Percentiles rank a stretch among this genome's conserved stretches.
Conservation (phyloP, 1,140 invertebrate species). For the Thaumatotibia leucotreta region DNA sequence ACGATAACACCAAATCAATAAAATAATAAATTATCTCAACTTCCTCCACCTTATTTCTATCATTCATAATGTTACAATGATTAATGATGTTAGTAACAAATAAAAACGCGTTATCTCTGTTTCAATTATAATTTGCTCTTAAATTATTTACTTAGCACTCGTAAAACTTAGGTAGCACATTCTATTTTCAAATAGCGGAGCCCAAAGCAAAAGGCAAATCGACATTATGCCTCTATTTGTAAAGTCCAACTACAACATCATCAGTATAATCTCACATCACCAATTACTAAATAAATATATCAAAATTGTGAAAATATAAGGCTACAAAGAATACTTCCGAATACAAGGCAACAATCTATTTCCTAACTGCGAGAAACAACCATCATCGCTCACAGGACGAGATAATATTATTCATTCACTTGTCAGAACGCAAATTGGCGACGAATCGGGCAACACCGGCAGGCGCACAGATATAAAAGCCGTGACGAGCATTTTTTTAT, state of each 20-base stretch:
- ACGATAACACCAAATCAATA: constrained; percentile 70
- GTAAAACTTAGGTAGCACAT: no score
- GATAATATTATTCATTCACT: constrained; percentile 59
- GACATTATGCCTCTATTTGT: no score
- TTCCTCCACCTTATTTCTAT: constrained; percentile 64
- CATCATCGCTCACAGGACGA: constrained; percentile 28
- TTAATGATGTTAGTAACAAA: constrained; percentile 50
- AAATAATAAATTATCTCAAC: constrained; percentile 71
- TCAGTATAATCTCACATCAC: no score
- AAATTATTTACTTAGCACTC: no score
- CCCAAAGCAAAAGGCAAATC: no score
- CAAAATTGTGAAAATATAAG: constrained; percentile 3
- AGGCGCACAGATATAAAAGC: constrained; percentile 30
- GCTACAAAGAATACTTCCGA: constrained; percentile 13
- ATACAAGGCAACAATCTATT: constrained; percentile 36
- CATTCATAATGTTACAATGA: constrained; percentile 64
- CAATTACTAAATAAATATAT: background rate
- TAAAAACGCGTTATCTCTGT: no score
- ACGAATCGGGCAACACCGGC: constrained; percentile 29
- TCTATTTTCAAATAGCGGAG: no score
- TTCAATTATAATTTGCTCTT: no score
- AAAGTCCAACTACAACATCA: no score
- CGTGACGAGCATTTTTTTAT: constrained; percentile 17
- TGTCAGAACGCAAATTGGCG: constrained; percentile 52
- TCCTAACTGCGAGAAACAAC: constrained; percentile 34